Evolutionary conservation across 2,797 vertebrate species (phyloP).

Genomic region (Lophius americanus): DNA sequence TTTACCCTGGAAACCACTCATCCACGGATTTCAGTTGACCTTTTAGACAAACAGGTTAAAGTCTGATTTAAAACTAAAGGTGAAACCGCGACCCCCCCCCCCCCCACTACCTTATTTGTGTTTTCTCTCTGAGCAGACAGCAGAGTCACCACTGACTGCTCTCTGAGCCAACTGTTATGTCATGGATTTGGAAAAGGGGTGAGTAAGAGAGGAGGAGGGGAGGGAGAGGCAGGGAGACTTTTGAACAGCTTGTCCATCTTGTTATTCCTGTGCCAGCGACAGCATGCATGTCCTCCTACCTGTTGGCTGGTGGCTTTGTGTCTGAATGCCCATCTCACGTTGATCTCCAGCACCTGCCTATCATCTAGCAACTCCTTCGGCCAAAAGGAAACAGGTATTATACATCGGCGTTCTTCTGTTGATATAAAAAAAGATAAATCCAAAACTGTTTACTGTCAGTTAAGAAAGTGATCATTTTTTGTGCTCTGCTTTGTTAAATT

Average conservation of each 20-base stretch:
- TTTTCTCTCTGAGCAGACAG: conserved; percentile 24
- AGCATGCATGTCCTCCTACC: conserved; percentile 63
- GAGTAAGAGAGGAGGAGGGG: conserved; percentile 33
- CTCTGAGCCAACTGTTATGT: conserved; percentile 65
- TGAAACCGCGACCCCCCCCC: background rate
- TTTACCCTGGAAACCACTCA: conserved; percentile 18
- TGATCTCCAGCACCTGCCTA: conserved; percentile 49
- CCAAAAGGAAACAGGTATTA: conserved; percentile 72
- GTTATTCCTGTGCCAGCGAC: conserved; percentile 62
- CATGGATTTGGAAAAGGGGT: conserved; percentile 62
- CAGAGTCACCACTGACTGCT: conserved; percentile 51
- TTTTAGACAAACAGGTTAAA: conserved; percentile 15
- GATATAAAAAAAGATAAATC: conserved; percentile 26
- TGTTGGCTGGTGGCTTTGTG: conserved; percentile 55
- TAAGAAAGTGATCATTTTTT: conserved; percentile 3
- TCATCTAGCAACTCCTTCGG: conserved; percentile 45
- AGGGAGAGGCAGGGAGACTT: conserved; percentile 41
- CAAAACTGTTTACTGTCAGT: background rate
- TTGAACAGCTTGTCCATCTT: conserved; percentile 59
- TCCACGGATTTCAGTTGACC: conserved; percentile 19
- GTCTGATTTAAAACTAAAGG: conserved; percentile 5
- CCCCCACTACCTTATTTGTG: background rate
- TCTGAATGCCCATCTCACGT: conserved; percentile 54
- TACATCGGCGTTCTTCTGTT: conserved; percentile 17
- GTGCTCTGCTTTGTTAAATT: conserved; percentile 2